Evolutionary conservation across 2,797 vertebrate genomes (phyloP).

Genomic region (Crenuchus spilurus): DNA sequence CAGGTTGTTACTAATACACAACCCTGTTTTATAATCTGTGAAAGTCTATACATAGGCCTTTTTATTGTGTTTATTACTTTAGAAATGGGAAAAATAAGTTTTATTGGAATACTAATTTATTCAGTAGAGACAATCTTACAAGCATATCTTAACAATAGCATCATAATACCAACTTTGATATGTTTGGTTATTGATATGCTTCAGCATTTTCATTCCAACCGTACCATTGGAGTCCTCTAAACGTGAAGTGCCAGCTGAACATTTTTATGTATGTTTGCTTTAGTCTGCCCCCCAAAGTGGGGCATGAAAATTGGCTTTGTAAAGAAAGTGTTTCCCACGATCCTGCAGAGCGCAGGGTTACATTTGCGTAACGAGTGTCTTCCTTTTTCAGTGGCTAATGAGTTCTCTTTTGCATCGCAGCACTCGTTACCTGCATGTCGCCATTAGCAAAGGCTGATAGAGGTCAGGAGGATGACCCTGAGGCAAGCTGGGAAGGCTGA

Average conservation of each 20-base stretch:
- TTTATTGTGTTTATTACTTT: no score
- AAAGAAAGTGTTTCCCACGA: conserved; percentile 31
- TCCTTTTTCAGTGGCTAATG: conserved; percentile 14
- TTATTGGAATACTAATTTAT: no score
- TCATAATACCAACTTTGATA: no score
- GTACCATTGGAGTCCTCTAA: no score
- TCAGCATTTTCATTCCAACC: no score
- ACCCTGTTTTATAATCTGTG: no score
- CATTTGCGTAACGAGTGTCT: conserved; percentile 37
- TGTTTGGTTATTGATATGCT: no score
- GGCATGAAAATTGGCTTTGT: conserved; percentile 19
- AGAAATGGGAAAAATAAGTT: no score
- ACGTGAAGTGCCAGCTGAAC: neutral
- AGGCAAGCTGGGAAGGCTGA: neutral
- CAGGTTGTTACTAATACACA: no score
- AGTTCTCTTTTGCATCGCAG: conserved; percentile 25
- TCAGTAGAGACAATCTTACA: no score
- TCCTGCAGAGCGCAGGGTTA: neutral
- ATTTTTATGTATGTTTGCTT: conserved; percentile 1
- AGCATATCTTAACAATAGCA: no score
- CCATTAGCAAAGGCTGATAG: neutral
- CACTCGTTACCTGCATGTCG: neutral
- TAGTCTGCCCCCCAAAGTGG: conserved; percentile 16
- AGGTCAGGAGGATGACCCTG: neutral
- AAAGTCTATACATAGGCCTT: no score